Evolutionary conservation across 2,797 vertebrate genomes (phyloP).

Genomic region (Champsocephalus gunnari): DNA sequence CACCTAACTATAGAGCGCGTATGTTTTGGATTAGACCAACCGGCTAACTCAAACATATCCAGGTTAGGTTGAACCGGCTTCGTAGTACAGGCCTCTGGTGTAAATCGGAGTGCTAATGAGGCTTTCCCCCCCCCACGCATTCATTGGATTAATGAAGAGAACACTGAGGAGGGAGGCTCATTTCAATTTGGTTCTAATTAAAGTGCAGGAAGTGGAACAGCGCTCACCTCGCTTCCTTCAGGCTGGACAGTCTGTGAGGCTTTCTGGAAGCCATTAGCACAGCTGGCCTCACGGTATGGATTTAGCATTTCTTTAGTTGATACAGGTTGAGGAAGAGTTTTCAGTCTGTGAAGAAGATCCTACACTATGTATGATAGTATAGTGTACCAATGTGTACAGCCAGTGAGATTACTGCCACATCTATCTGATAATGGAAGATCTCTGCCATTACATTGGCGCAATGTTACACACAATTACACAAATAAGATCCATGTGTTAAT

Average conservation of each 20-base stretch:
- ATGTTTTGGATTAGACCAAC: too few species aligned
- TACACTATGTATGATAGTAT: too few species aligned
- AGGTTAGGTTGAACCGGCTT: too few species aligned
- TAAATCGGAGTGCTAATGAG: constrained; percentile 71
- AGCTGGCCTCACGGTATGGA: constrained; percentile 54
- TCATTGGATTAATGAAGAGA: constrained; percentile 76
- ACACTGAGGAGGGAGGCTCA: constrained; percentile 13
- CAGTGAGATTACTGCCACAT: not conserved
- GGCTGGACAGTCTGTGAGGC: constrained; percentile 42
- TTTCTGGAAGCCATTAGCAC: constrained; percentile 67
- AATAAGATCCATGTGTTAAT: too few species aligned
- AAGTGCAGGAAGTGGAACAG: constrained; percentile 71
- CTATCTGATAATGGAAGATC: too few species aligned
- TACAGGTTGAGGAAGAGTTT: constrained; percentile 35
- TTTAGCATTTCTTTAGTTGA: constrained; percentile 46
- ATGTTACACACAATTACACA: not conserved
- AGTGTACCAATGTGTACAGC: not conserved
- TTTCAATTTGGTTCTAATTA: constrained; percentile 81
- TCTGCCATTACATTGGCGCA: too few species aligned
- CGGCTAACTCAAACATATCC: too few species aligned
- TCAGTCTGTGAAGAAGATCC: not conserved
- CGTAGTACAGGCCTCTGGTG: constrained; percentile 4
- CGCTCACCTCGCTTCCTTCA: constrained; percentile 46
- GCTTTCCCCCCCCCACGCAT: constrained; percentile 47
- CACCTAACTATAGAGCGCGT: too few species aligned